A percentile compares a stretch with the other conserved stretches of the same genome.
These are phyloP conservation scores for Triops longicaudatus DNA, from an alignment of 1,140 invertebrate species.

Conservation along the genomic window DNA sequence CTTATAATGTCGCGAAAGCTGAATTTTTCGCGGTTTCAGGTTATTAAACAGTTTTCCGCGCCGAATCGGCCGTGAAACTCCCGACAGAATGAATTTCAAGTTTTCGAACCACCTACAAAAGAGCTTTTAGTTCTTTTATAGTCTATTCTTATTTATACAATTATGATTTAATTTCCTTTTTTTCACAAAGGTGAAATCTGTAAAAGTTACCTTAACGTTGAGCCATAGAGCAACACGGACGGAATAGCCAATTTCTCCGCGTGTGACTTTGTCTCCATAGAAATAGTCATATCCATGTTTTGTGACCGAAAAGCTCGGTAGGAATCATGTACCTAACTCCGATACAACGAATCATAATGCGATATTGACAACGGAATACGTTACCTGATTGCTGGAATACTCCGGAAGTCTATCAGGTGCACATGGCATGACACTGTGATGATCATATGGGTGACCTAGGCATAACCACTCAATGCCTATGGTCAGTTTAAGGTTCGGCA, in stretches of 20 bases:
- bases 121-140: background rate
- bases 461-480: slow-evolving; percentile 86
- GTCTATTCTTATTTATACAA: too few species aligned
- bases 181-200: background rate
- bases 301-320: slow-evolving; percentile 89
- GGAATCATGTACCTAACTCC: slow-evolving; percentile 62
- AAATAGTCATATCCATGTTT: slow-evolving; percentile 78
- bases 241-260: slow-evolving; percentile 35
- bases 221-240: slow-evolving; percentile 83
- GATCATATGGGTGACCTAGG: slow-evolving; percentile 86
- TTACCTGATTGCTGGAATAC: slow-evolving; percentile 82
- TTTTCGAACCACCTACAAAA: slow-evolving; percentile 73
- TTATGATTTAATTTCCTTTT: too few species aligned
- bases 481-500: slow-evolving; percentile 77
- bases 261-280: slow-evolving; percentile 72
- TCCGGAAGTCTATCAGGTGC: slow-evolving; percentile 94
- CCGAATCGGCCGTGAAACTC: slow-evolving; percentile 81
- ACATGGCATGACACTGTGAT: slow-evolving; percentile 91
- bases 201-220: slow-evolving; percentile 57
- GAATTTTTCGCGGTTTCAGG: slow-evolving; percentile 70
- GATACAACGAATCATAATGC: slow-evolving; percentile 18
- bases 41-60: slow-evolving; percentile 82
- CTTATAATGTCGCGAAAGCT: slow-evolving; percentile 87
- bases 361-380: slow-evolving; percentile 38
- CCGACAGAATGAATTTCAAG: slow-evolving; percentile 88